Evolutionary conservation across 2,113 vertebrate species (phyloP), one percentile per base, ranked within the genome.

Genomic region (Syngnathus scovelli): DNA sequence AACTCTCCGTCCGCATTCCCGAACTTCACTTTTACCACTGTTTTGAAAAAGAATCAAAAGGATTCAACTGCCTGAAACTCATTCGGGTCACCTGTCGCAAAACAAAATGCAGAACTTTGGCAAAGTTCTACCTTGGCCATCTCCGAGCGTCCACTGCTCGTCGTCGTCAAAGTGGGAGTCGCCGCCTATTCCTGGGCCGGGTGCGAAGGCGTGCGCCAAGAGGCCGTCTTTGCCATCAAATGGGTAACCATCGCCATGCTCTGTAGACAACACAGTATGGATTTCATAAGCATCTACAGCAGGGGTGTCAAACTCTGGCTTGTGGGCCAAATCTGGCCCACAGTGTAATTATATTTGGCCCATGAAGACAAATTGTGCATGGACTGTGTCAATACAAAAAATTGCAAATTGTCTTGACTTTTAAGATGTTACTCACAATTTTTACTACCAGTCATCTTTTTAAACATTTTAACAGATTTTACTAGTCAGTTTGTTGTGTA

Each of bases 101-200:
- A 71, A 68, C 71, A 60, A 38, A 39, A 15, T 23, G 39, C 60
- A 43, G 11, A 9, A 44, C 5, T 13, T 62, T 62, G 39, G 61
- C 61, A 38, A 49, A 33, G 59, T 52, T 67, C 18, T 91, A 99
- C 97, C 96, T 94, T 95, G 94, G 10, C 97, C 97, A 18, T 98
- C 97, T 78, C 97, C 97, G 64, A 99, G 88, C 2, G 96, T 98
- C 97, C 97, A 99, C 70, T 96, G 92, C 70, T 99, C 97, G 77
- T 99, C 97, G 37, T 99, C 97, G 43, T 99, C 97, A 78, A 99
- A 99, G 76, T 99, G 97, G 48, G 97, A 99, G 82, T 99, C 97
- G 61, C 97, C 97, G 23, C 97, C 97, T 56, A 96, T 93, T 5
- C 96, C 96, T 59, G 93, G 86, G 49, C 96, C 95, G 0, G 97